Conservation (phyloP, 2,888 invertebrate species). For the Stenurella melanura region DNA sequence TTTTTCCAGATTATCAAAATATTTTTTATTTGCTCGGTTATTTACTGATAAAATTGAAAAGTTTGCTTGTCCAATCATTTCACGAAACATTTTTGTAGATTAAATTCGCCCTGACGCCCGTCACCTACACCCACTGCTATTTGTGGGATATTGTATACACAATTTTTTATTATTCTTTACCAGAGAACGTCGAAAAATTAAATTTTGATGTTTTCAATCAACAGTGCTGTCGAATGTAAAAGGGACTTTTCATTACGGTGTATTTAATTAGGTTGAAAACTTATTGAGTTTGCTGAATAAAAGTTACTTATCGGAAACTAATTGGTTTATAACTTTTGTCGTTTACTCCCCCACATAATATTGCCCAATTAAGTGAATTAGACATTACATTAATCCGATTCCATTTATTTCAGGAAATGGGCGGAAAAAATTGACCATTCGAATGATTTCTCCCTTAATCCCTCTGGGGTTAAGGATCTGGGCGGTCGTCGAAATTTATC, state of each 20-base stretch:
- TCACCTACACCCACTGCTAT: not conserved
- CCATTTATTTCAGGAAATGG: conserved; percentile 64
- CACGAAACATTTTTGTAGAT: not conserved
- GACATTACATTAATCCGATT: conserved; percentile 1
- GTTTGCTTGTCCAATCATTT: not conserved
- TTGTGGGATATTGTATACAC: not conserved
- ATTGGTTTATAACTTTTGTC: conserved; percentile 7
- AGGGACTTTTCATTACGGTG: not conserved
- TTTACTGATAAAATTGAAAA: not conserved
- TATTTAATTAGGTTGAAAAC: not conserved
- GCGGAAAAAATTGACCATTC: conserved; percentile 59
- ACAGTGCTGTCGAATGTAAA: not conserved
- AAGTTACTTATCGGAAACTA: not conserved
- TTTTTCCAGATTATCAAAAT: not conserved
- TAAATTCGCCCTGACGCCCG: not conserved
- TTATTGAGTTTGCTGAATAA: not conserved
- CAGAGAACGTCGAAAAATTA: not conserved
- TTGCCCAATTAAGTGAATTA: conserved; percentile 10
- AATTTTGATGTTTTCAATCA: not conserved
- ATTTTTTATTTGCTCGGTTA: not conserved
- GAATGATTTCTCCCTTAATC: conserved; percentile 56
- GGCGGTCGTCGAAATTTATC: conserved; percentile 61
- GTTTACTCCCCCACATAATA: not conserved
- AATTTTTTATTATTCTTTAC: not conserved
- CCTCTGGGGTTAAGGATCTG: conserved; percentile 59